Base-by-base conservation (phyloP, 2,797 vertebrate species). In the Neosilurus mollespiculum region DNA sequence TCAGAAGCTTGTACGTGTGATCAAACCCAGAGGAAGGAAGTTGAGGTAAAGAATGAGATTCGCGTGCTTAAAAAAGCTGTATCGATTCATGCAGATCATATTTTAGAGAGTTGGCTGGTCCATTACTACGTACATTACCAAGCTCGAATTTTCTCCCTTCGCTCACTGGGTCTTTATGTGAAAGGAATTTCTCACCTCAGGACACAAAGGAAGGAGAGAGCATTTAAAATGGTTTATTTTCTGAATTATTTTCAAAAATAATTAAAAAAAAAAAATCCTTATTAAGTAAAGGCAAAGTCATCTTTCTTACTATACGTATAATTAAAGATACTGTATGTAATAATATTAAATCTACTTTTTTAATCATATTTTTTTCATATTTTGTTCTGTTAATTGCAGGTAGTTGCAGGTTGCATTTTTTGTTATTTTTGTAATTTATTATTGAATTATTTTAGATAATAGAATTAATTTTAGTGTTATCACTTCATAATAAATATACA, bases 61-160 rank as follows among this genome's bases (percentile, higher is more conserved):
- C 56, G 5, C 16, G 75, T 64, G 59, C 76, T 67, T 14, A 34
- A 80, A 26, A 6, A 83, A 80, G 24, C 66, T 20, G 58, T 83
- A 88, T 88, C 81, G 85, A 86, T 86, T 80, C 24, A 24, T 61
- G 81, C 61, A 67, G 78, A 88, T 86, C 62, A 30, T 66, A 71
- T 85, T 81, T 88, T 85, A 85, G 81, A 77, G 53, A 73, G 1
- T 3, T 12, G 61, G 81, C 78, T 67, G 30, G 84, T 85, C 85
- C 70, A 77, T 85, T 85, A 85, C 76, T 78, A 85, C 76, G 81
- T 78, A n/a, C 76, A 78, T 82, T 86, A 87, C 59, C 53, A 16
- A 53, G 54, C 79, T 75, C 51, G 43, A n/a, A 61, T 70, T 77
- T 84, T 81, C 83, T 58, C 62, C 54, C 15, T 51, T 20, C 30